Conservation (phyloP, 2,888 invertebrate species). For the Brachycybe producta region DNA sequence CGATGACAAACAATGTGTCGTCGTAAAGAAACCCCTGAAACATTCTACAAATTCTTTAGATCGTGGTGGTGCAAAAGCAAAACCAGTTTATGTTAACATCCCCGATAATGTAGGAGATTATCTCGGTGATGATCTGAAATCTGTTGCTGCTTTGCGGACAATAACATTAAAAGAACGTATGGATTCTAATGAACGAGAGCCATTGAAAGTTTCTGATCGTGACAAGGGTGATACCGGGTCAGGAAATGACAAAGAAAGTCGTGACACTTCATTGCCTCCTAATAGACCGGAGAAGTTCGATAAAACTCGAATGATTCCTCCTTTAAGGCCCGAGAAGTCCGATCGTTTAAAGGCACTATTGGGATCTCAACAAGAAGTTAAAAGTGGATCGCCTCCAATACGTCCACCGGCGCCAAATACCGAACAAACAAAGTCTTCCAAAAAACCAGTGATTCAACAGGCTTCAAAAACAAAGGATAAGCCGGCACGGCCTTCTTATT, state of each 20-base stretch:
- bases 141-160: too few species aligned
- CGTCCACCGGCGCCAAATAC: too few species aligned
- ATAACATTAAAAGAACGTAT: too few species aligned
- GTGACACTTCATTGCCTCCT: constrained; percentile 3
- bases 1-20: neutral
- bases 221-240: neutral
- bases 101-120: neutral
- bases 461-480: neutral
- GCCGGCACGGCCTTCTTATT: constrained; percentile 3
- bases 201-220: too few species aligned
- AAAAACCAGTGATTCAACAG: neutral
- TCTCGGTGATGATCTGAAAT: too few species aligned
- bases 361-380: constrained; percentile 2
- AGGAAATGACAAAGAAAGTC: neutral
- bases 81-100: constrained; percentile 1
- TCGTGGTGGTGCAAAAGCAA: neutral
- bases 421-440: too few species aligned
- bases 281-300: constrained; percentile 13
- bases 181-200: too few species aligned
- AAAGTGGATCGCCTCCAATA: too few species aligned
- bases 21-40: neutral
- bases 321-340: constrained; percentile 10
- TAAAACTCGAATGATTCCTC: constrained; percentile 6
- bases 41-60: constrained; percentile 5
- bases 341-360: constrained; percentile 8